Evolutionary conservation across 2,797 vertebrate species (phyloP).

Genomic region (Miichthys miiuy): DNA sequence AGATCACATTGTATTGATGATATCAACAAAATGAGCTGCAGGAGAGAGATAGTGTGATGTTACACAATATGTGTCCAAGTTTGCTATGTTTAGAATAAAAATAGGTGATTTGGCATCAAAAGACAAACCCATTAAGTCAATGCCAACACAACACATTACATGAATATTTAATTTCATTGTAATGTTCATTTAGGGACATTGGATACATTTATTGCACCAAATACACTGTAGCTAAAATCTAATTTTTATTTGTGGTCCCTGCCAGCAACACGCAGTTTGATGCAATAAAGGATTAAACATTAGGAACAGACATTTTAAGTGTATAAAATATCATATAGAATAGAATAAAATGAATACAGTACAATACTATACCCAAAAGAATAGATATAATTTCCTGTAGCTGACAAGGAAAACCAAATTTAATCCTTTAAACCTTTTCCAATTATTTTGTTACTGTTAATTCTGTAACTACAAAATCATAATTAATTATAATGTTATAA

Average conservation of each 20-base stretch:
- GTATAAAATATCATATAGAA: neutral
- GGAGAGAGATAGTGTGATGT: too few relatives aligned
- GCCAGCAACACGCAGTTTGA: neutral
- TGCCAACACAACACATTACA: neutral
- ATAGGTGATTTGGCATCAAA: neutral
- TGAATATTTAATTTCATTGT: neutral
- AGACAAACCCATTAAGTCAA: constrained; percentile 6
- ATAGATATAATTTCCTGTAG: neutral
- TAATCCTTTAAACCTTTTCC: too few relatives aligned
- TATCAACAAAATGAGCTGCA: constrained; percentile 17
- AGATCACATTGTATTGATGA: neutral
- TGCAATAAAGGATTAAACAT: neutral
- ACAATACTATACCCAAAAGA: neutral
- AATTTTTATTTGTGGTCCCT: neutral
- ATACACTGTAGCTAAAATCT: neutral
- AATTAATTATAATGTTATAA: neutral
- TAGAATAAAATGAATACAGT: too few relatives aligned
- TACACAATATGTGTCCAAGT: too few relatives aligned
- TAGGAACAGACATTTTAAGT: neutral
- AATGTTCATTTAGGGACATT: neutral
- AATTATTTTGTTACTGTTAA: too few relatives aligned
- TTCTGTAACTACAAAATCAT: neutral
- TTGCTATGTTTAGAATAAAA: neutral
- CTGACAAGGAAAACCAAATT: neutral
- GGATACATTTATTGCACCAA: neutral